phyloP scores from a whole-genome alignment of 2,113 vertebrate species.

The Carlito syrichta region DNA sequence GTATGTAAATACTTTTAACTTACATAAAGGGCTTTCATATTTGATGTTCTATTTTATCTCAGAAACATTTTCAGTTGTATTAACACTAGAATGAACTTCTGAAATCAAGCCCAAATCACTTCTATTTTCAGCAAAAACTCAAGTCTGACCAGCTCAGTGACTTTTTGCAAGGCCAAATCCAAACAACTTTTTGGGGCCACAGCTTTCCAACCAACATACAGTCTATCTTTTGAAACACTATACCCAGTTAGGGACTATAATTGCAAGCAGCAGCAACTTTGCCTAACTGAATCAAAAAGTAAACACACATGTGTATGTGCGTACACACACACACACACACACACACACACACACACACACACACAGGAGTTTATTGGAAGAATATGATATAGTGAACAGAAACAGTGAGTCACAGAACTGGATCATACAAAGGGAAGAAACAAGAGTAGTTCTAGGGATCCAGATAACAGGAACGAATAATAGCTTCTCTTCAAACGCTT shows the following conservation, averaged over 20 bases:
- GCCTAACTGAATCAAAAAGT: background rate
- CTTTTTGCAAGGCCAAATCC: background rate
- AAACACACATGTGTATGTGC: too few species aligned
- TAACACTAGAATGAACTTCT: background rate
- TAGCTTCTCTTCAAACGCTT: background rate
- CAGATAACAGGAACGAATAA: background rate
- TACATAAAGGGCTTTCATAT: background rate
- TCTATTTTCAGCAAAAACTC: background rate
- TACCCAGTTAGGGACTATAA: background rate
- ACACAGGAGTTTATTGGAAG: background rate
- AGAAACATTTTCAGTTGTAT: background rate
- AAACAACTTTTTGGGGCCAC: background rate
- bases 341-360: too few species aligned
- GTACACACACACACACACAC: too few species aligned
- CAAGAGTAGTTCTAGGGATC: background rate
- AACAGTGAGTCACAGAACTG: background rate
- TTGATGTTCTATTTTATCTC: constrained; percentile 41
- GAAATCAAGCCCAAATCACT: background rate
- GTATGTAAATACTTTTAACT: constrained; percentile 8
- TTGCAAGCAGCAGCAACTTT: background rate
- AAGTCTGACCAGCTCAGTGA: background rate
- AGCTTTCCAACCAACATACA: background rate
- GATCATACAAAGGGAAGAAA: background rate
- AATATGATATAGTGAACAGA: background rate
- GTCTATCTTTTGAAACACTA: background rate